phyloP scores from a whole-genome alignment of 2,113 vertebrate species.

The Cricetomys ansorgei region DNA sequence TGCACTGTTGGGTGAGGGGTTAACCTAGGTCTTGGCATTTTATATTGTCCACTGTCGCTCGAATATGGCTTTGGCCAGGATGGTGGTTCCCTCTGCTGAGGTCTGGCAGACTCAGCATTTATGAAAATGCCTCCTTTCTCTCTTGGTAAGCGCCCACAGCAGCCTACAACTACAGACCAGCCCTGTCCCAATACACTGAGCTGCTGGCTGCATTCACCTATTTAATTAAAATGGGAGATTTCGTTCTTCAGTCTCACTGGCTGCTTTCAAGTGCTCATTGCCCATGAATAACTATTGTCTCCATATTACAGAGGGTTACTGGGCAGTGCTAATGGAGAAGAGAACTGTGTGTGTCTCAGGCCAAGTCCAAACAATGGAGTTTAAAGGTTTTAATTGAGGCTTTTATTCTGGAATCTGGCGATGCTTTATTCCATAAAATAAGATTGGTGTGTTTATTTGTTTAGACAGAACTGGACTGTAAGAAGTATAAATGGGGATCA shows the following conservation, averaged over 20 bases:
- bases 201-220: neutral
- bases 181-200: neutral
- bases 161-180: too few relatives aligned
- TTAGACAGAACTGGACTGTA: neutral
- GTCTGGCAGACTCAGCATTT: too few relatives aligned
- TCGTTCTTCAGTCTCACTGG: neutral
- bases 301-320: neutral
- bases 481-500: neutral
- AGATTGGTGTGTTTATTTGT: neutral
- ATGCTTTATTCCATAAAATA: neutral
- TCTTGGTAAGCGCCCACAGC: too few relatives aligned
- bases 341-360: neutral
- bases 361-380: neutral
- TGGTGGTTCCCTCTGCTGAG: too few relatives aligned
- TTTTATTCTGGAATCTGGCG: neutral
- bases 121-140: too few relatives aligned
- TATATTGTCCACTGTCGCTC: too few relatives aligned
- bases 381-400: neutral
- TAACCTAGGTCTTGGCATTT: too few relatives aligned
- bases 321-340: neutral
- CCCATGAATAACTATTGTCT: neutral
- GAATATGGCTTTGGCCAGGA: too few relatives aligned
- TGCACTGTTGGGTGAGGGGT: too few relatives aligned
- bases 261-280: neutral
- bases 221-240: neutral